Conservation (phyloP, 2,888 invertebrate species). For the Alentia gelatinosa region DNA sequence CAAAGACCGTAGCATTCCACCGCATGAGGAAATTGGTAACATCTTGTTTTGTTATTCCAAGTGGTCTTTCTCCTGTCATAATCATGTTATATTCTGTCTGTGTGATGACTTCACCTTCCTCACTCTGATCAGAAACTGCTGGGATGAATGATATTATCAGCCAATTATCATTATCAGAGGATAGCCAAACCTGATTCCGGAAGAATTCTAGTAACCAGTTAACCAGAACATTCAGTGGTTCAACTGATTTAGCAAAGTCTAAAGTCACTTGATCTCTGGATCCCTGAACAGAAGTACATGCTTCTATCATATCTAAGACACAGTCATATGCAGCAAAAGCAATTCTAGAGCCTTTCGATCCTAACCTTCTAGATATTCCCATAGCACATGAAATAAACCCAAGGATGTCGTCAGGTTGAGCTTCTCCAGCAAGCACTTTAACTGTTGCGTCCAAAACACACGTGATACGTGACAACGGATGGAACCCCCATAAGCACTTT, state of each 20-base stretch:
- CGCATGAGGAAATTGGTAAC: not conserved
- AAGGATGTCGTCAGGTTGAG: not conserved
- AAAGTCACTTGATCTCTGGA: not conserved
- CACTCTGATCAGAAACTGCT: not conserved
- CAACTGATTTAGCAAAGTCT: not conserved
- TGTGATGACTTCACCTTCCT: not conserved
- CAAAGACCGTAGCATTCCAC: slow-evolving; percentile 13
- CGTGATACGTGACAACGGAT: not conserved
- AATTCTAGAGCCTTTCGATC: not conserved
- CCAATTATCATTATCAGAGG: not conserved
- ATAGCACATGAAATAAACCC: not conserved
- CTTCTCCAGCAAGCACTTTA: not conserved
- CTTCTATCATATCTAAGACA: not conserved
- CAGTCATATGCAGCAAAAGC: not conserved
- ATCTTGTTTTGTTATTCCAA: not conserved
- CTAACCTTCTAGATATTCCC: not conserved
- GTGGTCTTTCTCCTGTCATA: not conserved
- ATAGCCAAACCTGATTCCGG: not conserved
- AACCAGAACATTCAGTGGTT: not conserved
- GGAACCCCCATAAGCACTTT: not conserved
- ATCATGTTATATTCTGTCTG: not conserved
- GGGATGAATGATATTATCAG: not conserved
- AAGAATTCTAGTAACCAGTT: not conserved
- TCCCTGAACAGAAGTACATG: not conserved
- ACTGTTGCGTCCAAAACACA: not conserved